Base-by-base conservation (phyloP, 2,888 invertebrate genomes). In the Phania funesta region DNA sequence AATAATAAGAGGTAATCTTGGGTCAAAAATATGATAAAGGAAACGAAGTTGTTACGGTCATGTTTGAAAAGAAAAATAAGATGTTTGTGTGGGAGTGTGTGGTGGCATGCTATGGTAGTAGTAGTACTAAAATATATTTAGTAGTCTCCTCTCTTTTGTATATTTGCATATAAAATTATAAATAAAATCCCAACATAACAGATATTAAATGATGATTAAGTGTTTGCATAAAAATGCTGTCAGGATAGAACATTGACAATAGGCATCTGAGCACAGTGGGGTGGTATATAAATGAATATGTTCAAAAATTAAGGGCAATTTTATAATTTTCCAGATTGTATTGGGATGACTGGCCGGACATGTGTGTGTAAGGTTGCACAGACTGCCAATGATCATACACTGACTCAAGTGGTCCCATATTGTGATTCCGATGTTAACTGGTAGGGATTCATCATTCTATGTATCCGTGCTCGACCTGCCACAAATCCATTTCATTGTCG, bases 1-100 rank as follows among this genome's bases (percentile, higher is more conserved):
- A 32, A 46, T 41, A 68, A 76, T 62, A 68, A 46, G 50, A 76
- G 68, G 60, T 60, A 76, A 58, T 54, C 52, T 62, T 35, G 68
- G 76, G 58, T 68, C 35, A 76, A 68, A 76, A 67, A 32, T 32
- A 62, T 62, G 48, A 5, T 29, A 5, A 18, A 32, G 41, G 11
- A 54, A 11, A 58, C 11, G 29, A 73, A 52, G 52, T 62, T 74
- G 24, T 24, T 64, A 52, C 20, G 54, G 32, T 13, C 50, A 29
- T 41, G 20, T 64, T 46, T 56, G n/a, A n/a, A n/a, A n/a, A n/a
- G n/a, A 32, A 13, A 1, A 38, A 11, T 11, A 35, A 0, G 1
- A 35, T 11, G 3, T 35, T 3, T 1, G 11, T 50, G 29, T 16
- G 1, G 54, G n/a, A 26, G 41, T 44, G 20, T 54, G 24, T 67